Evolutionary conservation across 2,888 invertebrate species (phyloP).

Genomic region (Cataglyphis albicans): DNA sequence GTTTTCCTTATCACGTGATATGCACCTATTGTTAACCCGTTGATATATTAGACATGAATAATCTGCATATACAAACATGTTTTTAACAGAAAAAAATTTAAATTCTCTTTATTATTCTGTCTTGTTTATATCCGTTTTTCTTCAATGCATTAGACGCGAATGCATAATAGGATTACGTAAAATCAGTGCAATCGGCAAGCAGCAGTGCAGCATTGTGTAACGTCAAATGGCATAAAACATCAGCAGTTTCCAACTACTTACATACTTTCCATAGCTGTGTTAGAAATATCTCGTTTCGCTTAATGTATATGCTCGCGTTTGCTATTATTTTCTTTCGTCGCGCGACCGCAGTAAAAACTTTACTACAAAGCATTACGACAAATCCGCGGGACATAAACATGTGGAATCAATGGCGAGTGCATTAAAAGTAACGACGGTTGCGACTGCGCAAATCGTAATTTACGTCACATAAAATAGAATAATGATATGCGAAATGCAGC

Average conservation of each 20-base stretch:
- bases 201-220: constrained; percentile 41
- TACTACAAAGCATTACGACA: constrained; percentile 52
- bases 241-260: constrained; percentile 33
- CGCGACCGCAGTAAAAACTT: constrained; percentile 39
- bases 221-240: constrained; percentile 44
- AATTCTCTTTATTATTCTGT: neutral
- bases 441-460: constrained; percentile 35
- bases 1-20: neutral
- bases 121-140: constrained; percentile 4
- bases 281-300: constrained; percentile 44
- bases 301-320: constrained; percentile 36
- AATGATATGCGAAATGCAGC: neutral
- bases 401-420: constrained; percentile 43
- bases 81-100: neutral
- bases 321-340: constrained; percentile 12
- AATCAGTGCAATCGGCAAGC: constrained; percentile 17
- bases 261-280: constrained; percentile 37
- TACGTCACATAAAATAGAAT: constrained; percentile 41
- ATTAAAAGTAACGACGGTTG: constrained; percentile 38
- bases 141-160: constrained; percentile 26
- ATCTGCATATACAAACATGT: neutral
- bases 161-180: constrained; percentile 39
- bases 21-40: neutral
- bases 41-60: neutral
- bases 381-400: constrained; percentile 35